Evolutionary conservation across 1,140 invertebrate species (phyloP), one percentile per base, ranked within the genome.

Genomic region (Octopus bimaculoides): DNA sequence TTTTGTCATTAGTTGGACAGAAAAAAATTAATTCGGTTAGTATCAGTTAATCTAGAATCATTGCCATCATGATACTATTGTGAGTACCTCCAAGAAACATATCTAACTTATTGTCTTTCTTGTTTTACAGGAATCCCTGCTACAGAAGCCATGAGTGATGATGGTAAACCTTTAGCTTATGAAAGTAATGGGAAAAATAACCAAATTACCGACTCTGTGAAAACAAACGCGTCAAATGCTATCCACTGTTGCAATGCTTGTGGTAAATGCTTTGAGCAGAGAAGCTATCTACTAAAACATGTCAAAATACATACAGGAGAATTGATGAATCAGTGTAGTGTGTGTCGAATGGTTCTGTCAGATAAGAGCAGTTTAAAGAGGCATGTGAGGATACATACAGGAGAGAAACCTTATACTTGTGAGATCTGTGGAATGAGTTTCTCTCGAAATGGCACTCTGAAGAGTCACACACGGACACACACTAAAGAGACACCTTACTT

Each of bases 351-450:
- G 78, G 74, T 55, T 5, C 80, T 82, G 52, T 73, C 95, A 52
- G 95, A 95, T 8, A 95, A 96, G 87, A 95, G 96, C 89, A 96
- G 96, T 87, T 91, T 97, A n/a, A 96, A 96, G 88, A 89, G 96
- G 75, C 84, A 84, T 76, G 52, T 81, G 4, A 82, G 77, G 52
- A 86, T 85, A 80, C 95, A 96, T 89, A 95, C 95, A 55, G 95
- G 96, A 87, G 95, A 96, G 89, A 95, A 95, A 85, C 95, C 95
- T 0, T 96, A 96, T 89, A 94, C 93, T 5, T 97, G 95, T 90
- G 92, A 95, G 14, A 95, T 96, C 86, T 96, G 95, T 89, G 96
- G 95, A 8, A 94, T 95, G 61, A 94, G 95, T 88, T 97, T 97
- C 88, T 95, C 95, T 78, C 92, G 95, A 53, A 95, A 96, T 87